phyloP scores from a whole-genome alignment of 2,113 vertebrate species.

The Salvator merianae region DNA sequence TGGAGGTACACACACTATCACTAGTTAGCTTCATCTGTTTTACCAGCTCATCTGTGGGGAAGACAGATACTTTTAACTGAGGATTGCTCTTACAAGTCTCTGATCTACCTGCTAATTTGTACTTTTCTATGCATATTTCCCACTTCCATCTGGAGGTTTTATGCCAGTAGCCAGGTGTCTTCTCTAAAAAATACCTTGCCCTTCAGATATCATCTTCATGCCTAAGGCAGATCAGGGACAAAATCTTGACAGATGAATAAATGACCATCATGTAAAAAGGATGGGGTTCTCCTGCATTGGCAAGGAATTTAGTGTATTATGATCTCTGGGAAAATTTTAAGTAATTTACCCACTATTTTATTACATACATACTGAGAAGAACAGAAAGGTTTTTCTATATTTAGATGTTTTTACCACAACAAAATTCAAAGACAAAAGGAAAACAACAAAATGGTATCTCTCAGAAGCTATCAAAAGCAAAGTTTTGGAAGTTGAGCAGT shows the following conservation, averaged over 20 bases:
- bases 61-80: neutral
- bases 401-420: conserved; percentile 18
- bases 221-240: conserved; percentile 42
- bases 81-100: conserved; percentile 28
- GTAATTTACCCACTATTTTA: conserved; percentile 17
- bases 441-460: too few species aligned
- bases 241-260: conserved; percentile 58
- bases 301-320: neutral
- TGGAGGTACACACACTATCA: neutral
- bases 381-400: neutral
- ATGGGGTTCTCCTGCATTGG: conserved; percentile 33
- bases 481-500: conserved; percentile 32
- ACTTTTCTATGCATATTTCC: conserved; percentile 57
- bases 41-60: neutral
- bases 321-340: conserved; percentile 1
- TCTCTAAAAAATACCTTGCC: conserved; percentile 52
- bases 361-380: conserved; percentile 18
- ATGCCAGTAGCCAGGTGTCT: conserved; percentile 61
- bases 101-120: conserved; percentile 52
- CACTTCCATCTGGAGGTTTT: conserved; percentile 52
- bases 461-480: conserved; percentile 29
- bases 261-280: conserved; percentile 14
- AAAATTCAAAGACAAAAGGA: too few species aligned
- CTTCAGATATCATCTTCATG: conserved; percentile 57
- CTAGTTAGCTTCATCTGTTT: neutral